Evolutionary conservation across 2,113 vertebrate species (phyloP).

Genomic region (Chlamydotis undulata): DNA sequence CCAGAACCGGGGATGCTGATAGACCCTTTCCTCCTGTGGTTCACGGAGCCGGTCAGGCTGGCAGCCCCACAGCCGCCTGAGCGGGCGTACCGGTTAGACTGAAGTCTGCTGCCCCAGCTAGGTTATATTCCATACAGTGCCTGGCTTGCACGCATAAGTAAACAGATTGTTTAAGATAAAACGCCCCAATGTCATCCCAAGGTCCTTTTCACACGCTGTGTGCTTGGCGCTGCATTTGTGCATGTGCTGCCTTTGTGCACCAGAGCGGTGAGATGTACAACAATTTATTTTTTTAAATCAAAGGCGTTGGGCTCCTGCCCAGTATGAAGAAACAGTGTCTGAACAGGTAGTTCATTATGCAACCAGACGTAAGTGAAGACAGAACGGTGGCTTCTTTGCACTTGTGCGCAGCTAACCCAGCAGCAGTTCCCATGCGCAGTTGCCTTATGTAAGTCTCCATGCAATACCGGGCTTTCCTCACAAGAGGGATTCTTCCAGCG

Average conservation of each 20-base stretch:
- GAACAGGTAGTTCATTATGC: background rate
- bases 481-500: background rate
- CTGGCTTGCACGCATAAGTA: background rate
- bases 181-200: slow-evolving; percentile 16
- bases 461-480: background rate
- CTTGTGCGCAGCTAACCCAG: background rate
- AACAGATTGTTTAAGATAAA: background rate
- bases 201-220: background rate
- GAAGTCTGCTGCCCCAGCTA: background rate
- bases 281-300: accelerated
- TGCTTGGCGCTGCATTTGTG: accelerated
- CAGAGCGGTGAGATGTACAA: accelerated
- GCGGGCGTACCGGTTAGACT: background rate
- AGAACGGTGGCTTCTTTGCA: accelerated
- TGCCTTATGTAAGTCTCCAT: accelerated
- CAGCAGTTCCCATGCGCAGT: accelerated
- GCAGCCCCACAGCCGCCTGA: background rate
- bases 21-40: background rate
- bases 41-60: accelerated
- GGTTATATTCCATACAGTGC: accelerated
- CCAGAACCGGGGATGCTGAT: background rate
- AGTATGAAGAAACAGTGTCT: accelerated
- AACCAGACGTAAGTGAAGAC: background rate
- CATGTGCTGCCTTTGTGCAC: background rate
- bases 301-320: accelerated